Conservation (phyloP, 2,797 vertebrate genomes). For the Tenualosa ilisha region DNA sequence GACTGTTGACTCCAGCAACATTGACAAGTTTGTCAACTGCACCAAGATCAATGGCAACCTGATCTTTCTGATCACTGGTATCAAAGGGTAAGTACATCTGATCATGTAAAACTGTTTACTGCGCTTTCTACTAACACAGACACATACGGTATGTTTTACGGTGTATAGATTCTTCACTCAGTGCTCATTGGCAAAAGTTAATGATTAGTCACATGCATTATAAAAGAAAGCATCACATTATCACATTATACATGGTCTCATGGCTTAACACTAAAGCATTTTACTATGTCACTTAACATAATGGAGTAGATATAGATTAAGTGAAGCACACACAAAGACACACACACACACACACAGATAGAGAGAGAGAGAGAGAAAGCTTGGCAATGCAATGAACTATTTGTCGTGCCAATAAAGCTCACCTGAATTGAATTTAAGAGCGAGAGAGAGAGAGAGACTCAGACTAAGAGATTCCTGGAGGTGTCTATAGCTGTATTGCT, state of each 20-base stretch:
- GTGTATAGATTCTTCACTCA: neutral
- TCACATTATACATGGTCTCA: neutral
- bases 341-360: neutral
- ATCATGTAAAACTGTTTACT: neutral
- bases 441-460: neutral
- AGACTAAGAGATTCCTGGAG: neutral
- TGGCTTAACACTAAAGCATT: neutral
- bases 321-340: conserved; percentile 13
- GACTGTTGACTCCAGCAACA: conserved; percentile 96
- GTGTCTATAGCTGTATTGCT: neutral
- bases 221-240: neutral
- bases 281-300: neutral
- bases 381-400: too few relatives aligned
- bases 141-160: neutral
- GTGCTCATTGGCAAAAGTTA: neutral
- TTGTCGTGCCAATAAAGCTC: too few relatives aligned
- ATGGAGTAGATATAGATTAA: neutral
- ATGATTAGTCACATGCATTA: neutral
- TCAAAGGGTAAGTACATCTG: conserved; percentile 85
- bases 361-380: neutral
- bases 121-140: neutral
- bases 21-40: conserved; percentile 94
- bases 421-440: neutral
- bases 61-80: conserved; percentile 96
- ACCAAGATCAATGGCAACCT: conserved; percentile 99